These are phyloP conservation scores for Xylocopa sonorina DNA, from an alignment of 1,140 invertebrate genomes.

Conservation along the genomic window DNA sequence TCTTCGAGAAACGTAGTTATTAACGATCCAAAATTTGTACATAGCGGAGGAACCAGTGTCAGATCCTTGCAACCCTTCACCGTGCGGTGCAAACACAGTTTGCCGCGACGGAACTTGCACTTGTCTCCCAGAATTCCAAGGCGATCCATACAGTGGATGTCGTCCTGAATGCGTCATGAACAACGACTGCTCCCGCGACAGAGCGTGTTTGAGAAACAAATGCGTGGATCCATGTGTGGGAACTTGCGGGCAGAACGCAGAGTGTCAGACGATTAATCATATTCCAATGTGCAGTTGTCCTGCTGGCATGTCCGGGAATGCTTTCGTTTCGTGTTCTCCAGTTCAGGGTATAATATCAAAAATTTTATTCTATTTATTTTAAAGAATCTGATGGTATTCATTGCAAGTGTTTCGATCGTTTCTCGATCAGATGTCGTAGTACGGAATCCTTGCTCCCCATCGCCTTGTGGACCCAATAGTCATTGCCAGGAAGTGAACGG, in stretches of 20 bases:
- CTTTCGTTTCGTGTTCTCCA: constrained; percentile 84
- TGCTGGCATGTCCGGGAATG: constrained; percentile 87
- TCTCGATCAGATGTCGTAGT: constrained; percentile 13
- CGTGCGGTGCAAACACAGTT: constrained; percentile 82
- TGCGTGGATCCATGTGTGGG: constrained; percentile 84
- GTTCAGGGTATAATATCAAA: constrained; percentile 80
- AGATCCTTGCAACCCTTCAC: constrained; percentile 76
- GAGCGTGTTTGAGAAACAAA: constrained; percentile 86
- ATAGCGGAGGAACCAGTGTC: constrained; percentile 20
- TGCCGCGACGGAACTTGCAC: constrained; percentile 82
- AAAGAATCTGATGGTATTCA: constrained; percentile 57
- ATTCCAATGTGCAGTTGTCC: constrained; percentile 87
- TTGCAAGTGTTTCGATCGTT: background rate
- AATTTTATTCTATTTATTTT: constrained; percentile 66
- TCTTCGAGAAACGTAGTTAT: too few relatives aligned
- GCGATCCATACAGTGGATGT: constrained; percentile 81
- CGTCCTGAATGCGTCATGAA: constrained; percentile 87
- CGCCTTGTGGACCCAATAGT: constrained; percentile 89
- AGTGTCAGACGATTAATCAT: constrained; percentile 88
- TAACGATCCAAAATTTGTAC: background rate
- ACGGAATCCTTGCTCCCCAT: constrained; percentile 55
- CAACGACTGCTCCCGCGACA: constrained; percentile 85
- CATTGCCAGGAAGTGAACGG: constrained; percentile 86
- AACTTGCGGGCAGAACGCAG: constrained; percentile 86
- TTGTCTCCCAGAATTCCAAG: constrained; percentile 79